Evolutionary conservation across 2,888 invertebrate genomes (phyloP).

Genomic region (Isotomurus palustris): DNA sequence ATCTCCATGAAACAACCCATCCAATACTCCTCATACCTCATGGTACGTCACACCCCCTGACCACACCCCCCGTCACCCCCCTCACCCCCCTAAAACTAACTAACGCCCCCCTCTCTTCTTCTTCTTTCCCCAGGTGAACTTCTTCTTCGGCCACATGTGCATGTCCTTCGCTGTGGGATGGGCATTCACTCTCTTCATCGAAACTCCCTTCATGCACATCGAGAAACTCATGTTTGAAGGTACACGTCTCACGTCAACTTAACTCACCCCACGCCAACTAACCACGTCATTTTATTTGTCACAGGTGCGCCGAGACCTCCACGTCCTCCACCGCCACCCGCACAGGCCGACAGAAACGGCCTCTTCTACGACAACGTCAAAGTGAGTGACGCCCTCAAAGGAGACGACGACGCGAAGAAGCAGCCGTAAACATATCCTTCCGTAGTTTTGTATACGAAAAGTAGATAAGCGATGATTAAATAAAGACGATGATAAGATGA

Average conservation of each 20-base stretch:
- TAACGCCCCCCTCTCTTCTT: not conserved
- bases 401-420: no score
- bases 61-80: not conserved
- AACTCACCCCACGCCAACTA: not conserved
- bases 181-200: constrained; percentile 26
- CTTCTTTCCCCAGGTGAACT: constrained; percentile 21
- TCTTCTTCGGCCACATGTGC: constrained; percentile 33
- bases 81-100: constrained; percentile 2
- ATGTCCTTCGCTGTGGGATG: constrained; percentile 35
- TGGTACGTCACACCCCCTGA: constrained; percentile 11
- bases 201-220: constrained; percentile 35
- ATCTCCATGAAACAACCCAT: constrained; percentile 26
- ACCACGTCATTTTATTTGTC: not conserved
- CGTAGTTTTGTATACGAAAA: no score
- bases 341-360: no score
- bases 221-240: constrained; percentile 35
- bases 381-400: no score
- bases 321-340: no score
- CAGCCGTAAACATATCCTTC: no score
- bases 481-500: no score
- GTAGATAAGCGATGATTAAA: no score
- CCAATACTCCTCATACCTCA: constrained; percentile 25
- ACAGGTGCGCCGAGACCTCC: no score
- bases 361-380: no score
- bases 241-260: not conserved